Conservation (phyloP, 2,797 vertebrate genomes). For the Micropoecilia bifurca region DNA sequence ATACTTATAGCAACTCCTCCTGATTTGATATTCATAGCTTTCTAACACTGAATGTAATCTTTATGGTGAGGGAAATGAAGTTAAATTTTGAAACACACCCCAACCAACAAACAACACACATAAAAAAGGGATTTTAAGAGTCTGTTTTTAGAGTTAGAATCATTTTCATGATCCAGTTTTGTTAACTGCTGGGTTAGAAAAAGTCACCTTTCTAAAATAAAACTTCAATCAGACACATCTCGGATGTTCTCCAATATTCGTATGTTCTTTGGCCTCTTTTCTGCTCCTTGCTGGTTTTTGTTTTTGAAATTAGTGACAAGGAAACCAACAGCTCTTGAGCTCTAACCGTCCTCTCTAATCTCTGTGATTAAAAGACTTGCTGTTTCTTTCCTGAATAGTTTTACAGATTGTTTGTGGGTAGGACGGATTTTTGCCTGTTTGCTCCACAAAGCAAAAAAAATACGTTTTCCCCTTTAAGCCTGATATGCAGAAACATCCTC, state of each 20-base stretch:
- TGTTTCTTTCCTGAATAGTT: background rate
- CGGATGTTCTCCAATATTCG: background rate
- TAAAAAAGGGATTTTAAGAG: conserved; percentile 3
- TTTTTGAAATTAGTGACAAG: background rate
- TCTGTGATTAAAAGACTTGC: background rate
- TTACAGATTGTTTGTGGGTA: background rate
- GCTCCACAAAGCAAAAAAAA: background rate
- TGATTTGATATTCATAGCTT: background rate
- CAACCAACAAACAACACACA: background rate
- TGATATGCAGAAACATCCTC: background rate
- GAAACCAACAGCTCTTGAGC: background rate
- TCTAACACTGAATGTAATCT: background rate
- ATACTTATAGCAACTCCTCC: background rate
- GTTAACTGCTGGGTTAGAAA: background rate
- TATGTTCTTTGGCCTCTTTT: too few relatives aligned
- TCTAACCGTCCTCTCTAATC: background rate
- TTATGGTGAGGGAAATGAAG: background rate
- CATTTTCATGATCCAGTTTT: background rate
- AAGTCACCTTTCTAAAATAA: background rate
- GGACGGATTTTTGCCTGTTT: background rate
- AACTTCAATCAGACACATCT: background rate
- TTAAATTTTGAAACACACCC: background rate
- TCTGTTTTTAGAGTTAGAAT: too few relatives aligned
- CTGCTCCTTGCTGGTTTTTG: background rate
- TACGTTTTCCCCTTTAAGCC: background rate